These are phyloP conservation scores for Atta cephalotes DNA, from an alignment of 1,140 invertebrate species.

Conservation along the genomic window DNA sequence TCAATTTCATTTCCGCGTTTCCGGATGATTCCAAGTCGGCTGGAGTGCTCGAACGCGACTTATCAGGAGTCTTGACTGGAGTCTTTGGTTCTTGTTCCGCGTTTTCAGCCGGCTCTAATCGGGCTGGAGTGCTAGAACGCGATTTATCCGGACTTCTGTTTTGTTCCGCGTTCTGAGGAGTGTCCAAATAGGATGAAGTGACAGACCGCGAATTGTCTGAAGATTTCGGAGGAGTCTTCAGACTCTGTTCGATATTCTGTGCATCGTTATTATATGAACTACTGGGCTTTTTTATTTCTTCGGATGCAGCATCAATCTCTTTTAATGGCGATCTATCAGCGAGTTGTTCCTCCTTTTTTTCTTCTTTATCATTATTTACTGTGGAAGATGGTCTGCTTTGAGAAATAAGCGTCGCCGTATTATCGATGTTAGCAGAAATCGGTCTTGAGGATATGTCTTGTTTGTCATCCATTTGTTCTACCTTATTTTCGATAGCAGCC, in stretches of 20 bases:
- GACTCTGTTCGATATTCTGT: neutral
- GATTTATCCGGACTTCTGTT: neutral
- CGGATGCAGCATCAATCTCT: neutral
- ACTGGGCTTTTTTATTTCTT: neutral
- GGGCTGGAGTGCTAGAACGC: neutral
- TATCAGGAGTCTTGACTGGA: conserved; percentile 14
- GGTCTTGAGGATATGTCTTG: conserved; percentile 6
- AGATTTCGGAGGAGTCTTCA: conserved; percentile 30
- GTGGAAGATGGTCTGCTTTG: conserved; percentile 45
- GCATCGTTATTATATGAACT: neutral
- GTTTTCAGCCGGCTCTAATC: neutral
- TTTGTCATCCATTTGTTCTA: conserved; percentile 36
- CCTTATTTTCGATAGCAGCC: conserved; percentile 23
- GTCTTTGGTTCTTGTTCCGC: neutral
- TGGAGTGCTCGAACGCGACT: conserved; percentile 32
- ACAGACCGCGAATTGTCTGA: conserved; percentile 7
- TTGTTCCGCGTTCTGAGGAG: neutral
- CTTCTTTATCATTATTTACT: neutral
- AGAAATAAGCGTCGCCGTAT: neutral
- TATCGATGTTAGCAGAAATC: neutral
- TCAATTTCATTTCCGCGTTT: conserved; percentile 7
- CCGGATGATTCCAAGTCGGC: neutral
- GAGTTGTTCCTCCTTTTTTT: conserved; percentile 18
- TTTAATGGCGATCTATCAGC: conserved; percentile 6
- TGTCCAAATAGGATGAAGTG: neutral